Evolutionary conservation across 2,888 invertebrate genomes (phyloP).

Genomic region (Melanchra persicariae): DNA sequence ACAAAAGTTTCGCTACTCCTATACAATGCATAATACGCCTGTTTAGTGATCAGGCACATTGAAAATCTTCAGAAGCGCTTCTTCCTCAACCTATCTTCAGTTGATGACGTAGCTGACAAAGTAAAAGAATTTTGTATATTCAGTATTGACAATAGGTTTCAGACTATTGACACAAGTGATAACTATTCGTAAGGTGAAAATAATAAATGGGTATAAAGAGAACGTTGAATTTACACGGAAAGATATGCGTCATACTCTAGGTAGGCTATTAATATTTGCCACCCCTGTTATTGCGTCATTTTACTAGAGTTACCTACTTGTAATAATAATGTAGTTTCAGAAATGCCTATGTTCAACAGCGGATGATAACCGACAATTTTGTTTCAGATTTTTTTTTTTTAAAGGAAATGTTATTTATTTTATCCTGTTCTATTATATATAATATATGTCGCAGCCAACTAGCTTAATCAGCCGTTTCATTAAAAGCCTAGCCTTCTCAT

Average conservation of each 20-base stretch:
- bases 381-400: no score
- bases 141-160: neutral
- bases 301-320: neutral
- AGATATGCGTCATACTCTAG: constrained; percentile 40
- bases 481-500: no score
- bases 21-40: no score
- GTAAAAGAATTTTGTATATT: neutral
- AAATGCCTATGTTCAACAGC: neutral
- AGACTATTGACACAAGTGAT: constrained; percentile 5
- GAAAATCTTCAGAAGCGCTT: neutral
- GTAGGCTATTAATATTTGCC: constrained; percentile 33
- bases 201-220: neutral
- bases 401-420: no score
- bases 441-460: no score
- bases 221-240: neutral
- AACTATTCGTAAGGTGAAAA: neutral
- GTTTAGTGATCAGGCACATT: no score
- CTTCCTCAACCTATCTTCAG: no score
- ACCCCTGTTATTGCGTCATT: constrained; percentile 43
- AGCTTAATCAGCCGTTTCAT: no score
- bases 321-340: neutral
- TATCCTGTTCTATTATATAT: no score
- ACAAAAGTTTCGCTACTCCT: no score
- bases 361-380: neutral
- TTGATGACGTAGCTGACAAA: no score